Evolutionary conservation across 1,140 invertebrate species (phyloP), one percentile per base, ranked within the genome.

Genomic region (Ooceraea biroi): DNA sequence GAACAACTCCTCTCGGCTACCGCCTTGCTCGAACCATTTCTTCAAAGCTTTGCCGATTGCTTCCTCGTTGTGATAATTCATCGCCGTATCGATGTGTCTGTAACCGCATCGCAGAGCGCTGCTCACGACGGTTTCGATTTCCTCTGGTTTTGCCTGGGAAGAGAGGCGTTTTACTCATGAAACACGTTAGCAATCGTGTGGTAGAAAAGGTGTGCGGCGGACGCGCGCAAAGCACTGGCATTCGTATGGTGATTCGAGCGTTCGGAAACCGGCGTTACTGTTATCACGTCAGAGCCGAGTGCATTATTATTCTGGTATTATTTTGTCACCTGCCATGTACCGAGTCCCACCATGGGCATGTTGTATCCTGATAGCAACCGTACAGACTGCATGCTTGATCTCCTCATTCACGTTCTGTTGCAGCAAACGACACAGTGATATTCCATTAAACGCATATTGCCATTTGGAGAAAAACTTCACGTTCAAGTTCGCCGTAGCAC

Each of bases 11-110:
- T 97, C 96, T 57, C 97, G 95, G 84, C 96, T 96, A 3, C 97
- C 94, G 27, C 97, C 97, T 58, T 96, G 94, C 80, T 95, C 93
- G 61, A 98, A 94, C 96, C 97, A 97, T 91, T 96, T 95, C 89
- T 97, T 96, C 12, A 98, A 93, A 57, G 97, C 96, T 61, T 95
- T 95, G 19, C 97, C 97, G 89, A 98, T 97, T 10, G 96, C 95
- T 83, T 96, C 95, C 93, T 98, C 98, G 92, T 98, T 98, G 83
- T 96, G 95, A 90, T 98, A 98, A 92, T 96, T 96, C 85, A 96
- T 96, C 44, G 97, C 97, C 17, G 97, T 97, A 91, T 98, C 97
- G 74, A 98, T 97, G 86, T 97, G 97, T 41, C 97, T 95, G 89
- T 97, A 97, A 12, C 97, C 96, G 86, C 85, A 92, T 27, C 96